Conservation (phyloP, 2,113 vertebrate species). For the Neolamprologus devosi region DNA sequence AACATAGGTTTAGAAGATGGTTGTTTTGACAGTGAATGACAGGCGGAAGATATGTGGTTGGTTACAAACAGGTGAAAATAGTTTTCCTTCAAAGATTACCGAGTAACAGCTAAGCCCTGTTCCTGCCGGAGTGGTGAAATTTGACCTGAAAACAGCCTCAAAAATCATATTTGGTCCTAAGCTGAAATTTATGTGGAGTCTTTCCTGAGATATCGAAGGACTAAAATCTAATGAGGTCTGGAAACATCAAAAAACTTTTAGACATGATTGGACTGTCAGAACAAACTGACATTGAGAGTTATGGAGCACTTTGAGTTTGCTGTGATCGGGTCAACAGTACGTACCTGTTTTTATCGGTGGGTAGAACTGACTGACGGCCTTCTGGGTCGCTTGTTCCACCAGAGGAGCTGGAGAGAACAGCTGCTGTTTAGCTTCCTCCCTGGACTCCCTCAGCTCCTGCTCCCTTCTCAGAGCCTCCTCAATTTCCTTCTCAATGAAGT, state of each 20-base stretch:
- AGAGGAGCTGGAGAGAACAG: conserved; percentile 12
- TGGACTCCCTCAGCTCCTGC: conserved; percentile 66
- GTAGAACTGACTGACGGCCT: conserved; percentile 9
- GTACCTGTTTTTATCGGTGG: not conserved
- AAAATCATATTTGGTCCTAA: not conserved
- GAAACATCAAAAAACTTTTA: not conserved
- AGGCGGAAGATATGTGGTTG: not conserved
- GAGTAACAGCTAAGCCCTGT: not conserved
- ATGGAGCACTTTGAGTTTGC: not conserved
- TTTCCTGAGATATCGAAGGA: not conserved
- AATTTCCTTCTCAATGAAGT: conserved; percentile 81
- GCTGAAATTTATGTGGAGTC: not conserved
- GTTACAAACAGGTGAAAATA: not conserved
- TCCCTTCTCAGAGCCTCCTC: conserved; percentile 75
- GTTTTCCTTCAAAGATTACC: not conserved
- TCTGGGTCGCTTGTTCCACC: conserved; percentile 25
- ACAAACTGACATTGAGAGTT: not conserved
- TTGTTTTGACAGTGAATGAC: not conserved
- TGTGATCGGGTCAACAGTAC: not conserved
- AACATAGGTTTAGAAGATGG: not conserved
- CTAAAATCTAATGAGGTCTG: not conserved
- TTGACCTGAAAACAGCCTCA: not conserved
- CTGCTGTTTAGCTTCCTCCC: not conserved
- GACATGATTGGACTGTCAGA: not conserved
- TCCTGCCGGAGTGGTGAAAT: not conserved